A percentile compares a stretch with the other conserved stretches of the same genome.
These are phyloP conservation scores for Picus viridis DNA, from an alignment of 2,797 vertebrate species.

Conservation along the genomic window DNA sequence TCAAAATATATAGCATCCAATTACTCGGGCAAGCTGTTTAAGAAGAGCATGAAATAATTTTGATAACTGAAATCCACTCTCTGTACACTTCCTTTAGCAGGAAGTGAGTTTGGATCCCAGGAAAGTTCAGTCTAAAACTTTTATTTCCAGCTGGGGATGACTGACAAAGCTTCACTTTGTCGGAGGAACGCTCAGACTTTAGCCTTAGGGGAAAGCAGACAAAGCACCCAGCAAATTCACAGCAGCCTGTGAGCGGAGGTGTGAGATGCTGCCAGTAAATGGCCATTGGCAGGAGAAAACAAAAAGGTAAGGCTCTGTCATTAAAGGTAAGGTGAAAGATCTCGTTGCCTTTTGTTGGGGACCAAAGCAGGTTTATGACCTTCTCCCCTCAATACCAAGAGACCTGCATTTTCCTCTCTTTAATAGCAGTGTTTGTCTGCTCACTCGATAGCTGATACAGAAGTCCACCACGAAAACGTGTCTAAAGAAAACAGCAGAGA, in stretches of 20 bases:
- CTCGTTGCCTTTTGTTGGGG: not conserved
- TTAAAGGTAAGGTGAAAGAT: not conserved
- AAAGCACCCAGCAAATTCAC: not conserved
- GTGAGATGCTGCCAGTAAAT: not conserved
- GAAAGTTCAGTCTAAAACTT: not conserved
- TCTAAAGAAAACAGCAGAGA: not conserved
- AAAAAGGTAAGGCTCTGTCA: not conserved
- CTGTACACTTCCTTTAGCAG: not conserved
- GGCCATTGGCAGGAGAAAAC: not conserved
- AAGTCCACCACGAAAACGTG: not conserved
- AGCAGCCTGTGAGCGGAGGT: not conserved
- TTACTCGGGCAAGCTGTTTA: not conserved
- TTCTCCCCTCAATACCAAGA: not conserved
- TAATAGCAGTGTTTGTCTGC: not conserved
- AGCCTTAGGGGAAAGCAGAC: not conserved
- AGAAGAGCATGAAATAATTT: not conserved
- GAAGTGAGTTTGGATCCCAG: not conserved
- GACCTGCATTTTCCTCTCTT: not conserved
- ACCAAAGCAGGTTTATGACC: constrained; percentile 15
- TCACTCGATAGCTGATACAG: not conserved
- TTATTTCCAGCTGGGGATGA: not conserved
- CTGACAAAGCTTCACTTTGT: not conserved
- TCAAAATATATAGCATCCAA: not conserved
- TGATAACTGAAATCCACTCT: not conserved
- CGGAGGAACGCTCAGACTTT: not conserved